A percentile compares a stretch with the other conserved stretches of the same genome.
Conservation (phyloP, 2,113 vertebrate species). For the Chaenocephalus aceratus region DNA sequence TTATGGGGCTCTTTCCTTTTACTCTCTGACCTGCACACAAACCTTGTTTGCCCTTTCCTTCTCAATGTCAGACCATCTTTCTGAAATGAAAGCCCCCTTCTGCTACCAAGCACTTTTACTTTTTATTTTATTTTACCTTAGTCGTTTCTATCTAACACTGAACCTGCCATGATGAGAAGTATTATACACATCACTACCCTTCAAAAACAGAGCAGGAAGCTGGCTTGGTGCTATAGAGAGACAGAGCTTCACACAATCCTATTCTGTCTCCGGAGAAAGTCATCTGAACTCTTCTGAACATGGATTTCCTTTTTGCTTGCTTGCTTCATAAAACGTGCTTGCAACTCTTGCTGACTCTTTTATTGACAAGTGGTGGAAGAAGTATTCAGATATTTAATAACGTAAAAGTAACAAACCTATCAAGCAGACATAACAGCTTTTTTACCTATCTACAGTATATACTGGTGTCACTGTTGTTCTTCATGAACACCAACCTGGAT, state of each 20-base stretch:
- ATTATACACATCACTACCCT: conserved; percentile 69
- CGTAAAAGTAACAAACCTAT: too few species aligned
- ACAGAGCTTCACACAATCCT: conserved; percentile 48
- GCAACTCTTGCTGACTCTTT: not conserved
- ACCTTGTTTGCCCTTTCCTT: conserved; percentile 18
- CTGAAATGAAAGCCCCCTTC: conserved; percentile 12
- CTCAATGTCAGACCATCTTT: conserved; percentile 41
- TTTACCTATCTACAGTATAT: too few species aligned
- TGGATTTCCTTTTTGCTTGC: conserved; percentile 14
- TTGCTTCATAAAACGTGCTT: not conserved
- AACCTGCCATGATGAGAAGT: conserved; percentile 50
- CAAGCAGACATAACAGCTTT: too few species aligned
- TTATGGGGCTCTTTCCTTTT: conserved; percentile 4
- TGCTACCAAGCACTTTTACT: conserved; percentile 31
- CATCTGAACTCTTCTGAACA: conserved; percentile 62
- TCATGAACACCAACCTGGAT: not conserved
- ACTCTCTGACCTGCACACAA: conserved; percentile 20
- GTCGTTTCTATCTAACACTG: conserved; percentile 38
- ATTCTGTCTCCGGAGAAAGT: conserved; percentile 60
- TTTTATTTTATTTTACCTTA: conserved; percentile 51
- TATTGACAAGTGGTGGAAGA: too few species aligned
- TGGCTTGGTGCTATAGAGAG: conserved; percentile 44
- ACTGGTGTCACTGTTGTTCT: not conserved
- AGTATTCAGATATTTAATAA: too few species aligned
- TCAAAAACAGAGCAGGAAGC: conserved; percentile 67